phyloP scores from a whole-genome alignment of 2,113 vertebrate genomes.

The Sakesphorus luctuosus region DNA sequence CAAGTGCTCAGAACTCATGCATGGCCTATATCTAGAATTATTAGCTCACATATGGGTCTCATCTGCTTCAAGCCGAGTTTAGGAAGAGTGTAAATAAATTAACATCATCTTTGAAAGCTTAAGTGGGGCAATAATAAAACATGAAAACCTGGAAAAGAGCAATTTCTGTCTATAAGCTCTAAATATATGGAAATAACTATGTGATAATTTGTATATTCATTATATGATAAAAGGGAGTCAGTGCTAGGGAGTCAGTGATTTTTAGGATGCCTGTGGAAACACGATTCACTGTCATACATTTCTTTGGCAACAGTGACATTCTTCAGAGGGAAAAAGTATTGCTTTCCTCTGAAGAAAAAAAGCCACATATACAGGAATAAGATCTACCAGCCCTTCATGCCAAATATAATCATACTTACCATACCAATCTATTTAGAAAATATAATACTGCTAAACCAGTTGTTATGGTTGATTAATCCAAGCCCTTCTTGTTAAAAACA shows the following conservation, averaged over 20 bases:
- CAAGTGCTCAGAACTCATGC: background rate
- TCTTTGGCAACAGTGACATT: background rate
- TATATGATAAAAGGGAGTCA: background rate
- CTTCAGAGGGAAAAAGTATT: background rate
- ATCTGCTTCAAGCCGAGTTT: slow-evolving; percentile 11
- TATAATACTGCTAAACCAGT: slow-evolving; percentile 21
- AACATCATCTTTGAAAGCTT: background rate
- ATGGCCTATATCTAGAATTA: background rate
- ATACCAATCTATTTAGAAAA: slow-evolving; percentile 41
- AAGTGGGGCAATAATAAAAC: background rate
- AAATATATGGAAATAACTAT: background rate
- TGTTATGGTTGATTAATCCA: slow-evolving; percentile 57
- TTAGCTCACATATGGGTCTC: background rate
- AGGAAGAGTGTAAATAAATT: slow-evolving; percentile 23
- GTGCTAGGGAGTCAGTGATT: background rate
- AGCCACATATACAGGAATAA: background rate
- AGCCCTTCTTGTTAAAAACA: slow-evolving; percentile 41
- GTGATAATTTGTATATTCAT: background rate
- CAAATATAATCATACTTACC: slow-evolving; percentile 39
- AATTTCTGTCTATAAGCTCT: background rate
- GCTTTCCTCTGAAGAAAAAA: background rate
- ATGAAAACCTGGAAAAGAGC: background rate
- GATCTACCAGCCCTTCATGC: background rate
- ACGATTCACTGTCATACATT: background rate
- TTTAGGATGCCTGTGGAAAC: background rate